Percentiles rank a stretch among this genome's conserved stretches.
Conservation (phyloP, 2,888 invertebrate genomes). For the Bhutanitis thaidina region DNA sequence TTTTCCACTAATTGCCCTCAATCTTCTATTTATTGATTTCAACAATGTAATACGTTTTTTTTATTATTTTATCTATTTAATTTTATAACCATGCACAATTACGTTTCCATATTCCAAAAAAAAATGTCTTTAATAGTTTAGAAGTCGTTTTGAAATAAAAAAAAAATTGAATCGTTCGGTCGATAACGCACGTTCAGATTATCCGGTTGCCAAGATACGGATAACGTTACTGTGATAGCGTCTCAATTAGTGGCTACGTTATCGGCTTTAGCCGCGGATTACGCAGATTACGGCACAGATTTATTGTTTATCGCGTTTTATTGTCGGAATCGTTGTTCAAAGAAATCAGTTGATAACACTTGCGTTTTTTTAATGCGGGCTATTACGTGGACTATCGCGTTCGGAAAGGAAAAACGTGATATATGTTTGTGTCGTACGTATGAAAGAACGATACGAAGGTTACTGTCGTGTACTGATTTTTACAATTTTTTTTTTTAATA, state of each 20-base stretch:
- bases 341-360: slow-evolving; percentile 31
- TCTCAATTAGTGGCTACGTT: slow-evolving; percentile 46
- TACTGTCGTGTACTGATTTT: too few relatives aligned
- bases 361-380: slow-evolving; percentile 22
- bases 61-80: too few relatives aligned
- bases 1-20: too few relatives aligned
- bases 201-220: slow-evolving; percentile 32
- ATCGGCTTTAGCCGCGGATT: slow-evolving; percentile 52
- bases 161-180: not conserved
- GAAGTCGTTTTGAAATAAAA: not conserved
- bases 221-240: slow-evolving; percentile 38
- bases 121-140: too few relatives aligned
- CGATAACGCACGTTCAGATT: slow-evolving; percentile 37
- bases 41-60: too few relatives aligned
- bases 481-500: too few relatives aligned
- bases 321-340: slow-evolving; percentile 50
- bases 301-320: slow-evolving; percentile 53
- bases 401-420: not conserved
- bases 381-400: slow-evolving; percentile 6
- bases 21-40: too few relatives aligned
- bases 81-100: too few relatives aligned
- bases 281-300: slow-evolving; percentile 58
- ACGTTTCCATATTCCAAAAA: too few relatives aligned
- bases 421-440: not conserved
- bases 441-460: too few relatives aligned